Evolutionary conservation across 1,140 invertebrate species (phyloP).

Genomic region (Camponotus floridanus): DNA sequence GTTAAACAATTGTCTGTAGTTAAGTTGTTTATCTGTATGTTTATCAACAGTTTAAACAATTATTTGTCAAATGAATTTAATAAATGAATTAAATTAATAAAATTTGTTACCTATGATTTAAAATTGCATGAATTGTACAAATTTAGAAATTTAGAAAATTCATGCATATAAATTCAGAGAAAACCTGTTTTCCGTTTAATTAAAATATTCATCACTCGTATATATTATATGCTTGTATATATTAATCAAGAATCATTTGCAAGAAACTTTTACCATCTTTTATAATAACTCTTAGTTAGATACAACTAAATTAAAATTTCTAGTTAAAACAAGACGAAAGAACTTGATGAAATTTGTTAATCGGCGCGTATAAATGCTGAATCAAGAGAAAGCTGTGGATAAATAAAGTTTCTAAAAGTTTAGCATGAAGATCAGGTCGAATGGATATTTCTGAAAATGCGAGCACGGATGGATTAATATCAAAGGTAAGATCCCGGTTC

Average conservation of each 20-base stretch:
- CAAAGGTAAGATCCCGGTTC: slow-evolving; percentile 24
- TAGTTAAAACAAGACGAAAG: slow-evolving; percentile 3
- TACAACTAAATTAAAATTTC: slow-evolving; percentile 16
- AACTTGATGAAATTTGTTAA: slow-evolving; percentile 15
- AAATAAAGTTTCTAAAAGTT: slow-evolving; percentile 22
- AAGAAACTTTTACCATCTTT: neutral
- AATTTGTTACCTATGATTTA: neutral
- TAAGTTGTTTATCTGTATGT: too few species aligned
- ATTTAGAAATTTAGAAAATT: neutral
- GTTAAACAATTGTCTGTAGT: neutral
- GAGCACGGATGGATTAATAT: slow-evolving; percentile 42
- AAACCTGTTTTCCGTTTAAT: neutral
- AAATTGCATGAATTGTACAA: neutral
- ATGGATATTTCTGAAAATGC: slow-evolving; percentile 35
- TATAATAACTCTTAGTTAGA: neutral
- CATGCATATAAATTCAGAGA: too few species aligned
- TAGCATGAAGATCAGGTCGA: slow-evolving; percentile 19
- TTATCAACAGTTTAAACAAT: neutral
- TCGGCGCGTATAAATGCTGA: neutral
- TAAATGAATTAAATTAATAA: neutral
- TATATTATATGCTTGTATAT: too few species aligned
- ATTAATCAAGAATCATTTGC: too few species aligned
- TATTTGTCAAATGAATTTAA: neutral
- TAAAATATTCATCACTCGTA: slow-evolving; percentile 1
- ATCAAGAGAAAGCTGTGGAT: slow-evolving; percentile 11